These are phyloP conservation scores for Carapus acus DNA, from an alignment of 2,797 vertebrate genomes.

Conservation along the genomic window DNA sequence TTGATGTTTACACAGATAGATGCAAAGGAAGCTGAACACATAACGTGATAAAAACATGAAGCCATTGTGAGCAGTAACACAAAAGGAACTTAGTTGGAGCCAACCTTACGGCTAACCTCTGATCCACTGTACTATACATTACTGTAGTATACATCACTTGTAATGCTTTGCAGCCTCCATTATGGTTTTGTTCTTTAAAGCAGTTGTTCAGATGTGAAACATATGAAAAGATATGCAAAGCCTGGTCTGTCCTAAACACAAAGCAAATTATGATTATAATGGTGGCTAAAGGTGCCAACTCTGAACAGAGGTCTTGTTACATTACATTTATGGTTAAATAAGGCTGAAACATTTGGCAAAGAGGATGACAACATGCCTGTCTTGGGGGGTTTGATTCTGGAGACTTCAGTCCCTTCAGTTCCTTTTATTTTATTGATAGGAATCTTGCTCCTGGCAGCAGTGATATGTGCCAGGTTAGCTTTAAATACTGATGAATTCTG, in stretches of 20 bases:
- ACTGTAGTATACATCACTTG: conserved; percentile 2
- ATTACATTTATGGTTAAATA: conserved; percentile 1
- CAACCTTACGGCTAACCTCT: conserved; percentile 12
- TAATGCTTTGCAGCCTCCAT: conserved; percentile 9
- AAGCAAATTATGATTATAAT: conserved; percentile 1
- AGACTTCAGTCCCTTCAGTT: conserved; percentile 4
- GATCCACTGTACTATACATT: background rate
- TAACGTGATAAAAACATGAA: conserved; percentile 9
- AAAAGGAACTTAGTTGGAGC: no score
- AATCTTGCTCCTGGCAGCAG: background rate
- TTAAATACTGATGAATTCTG: background rate
- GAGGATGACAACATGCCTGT: no score
- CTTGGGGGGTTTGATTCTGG: no score
- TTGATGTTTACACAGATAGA: background rate
- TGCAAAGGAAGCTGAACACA: background rate
- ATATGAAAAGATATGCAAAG: no score
- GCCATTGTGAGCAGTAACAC: conserved; percentile 3
- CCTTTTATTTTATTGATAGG: background rate
- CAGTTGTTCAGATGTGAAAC: conserved; percentile 15
- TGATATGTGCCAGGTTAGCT: background rate
- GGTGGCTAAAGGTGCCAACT: conserved; percentile 29
- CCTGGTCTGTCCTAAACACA: no score
- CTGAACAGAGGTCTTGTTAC: conserved; percentile 4
- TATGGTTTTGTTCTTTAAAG: conserved; percentile 5
- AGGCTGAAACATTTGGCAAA: no score